A percentile compares a stretch with the other conserved stretches of the same genome.
Conservation (phyloP, 2,797 vertebrate genomes). For the Loris lydekkerianus region DNA sequence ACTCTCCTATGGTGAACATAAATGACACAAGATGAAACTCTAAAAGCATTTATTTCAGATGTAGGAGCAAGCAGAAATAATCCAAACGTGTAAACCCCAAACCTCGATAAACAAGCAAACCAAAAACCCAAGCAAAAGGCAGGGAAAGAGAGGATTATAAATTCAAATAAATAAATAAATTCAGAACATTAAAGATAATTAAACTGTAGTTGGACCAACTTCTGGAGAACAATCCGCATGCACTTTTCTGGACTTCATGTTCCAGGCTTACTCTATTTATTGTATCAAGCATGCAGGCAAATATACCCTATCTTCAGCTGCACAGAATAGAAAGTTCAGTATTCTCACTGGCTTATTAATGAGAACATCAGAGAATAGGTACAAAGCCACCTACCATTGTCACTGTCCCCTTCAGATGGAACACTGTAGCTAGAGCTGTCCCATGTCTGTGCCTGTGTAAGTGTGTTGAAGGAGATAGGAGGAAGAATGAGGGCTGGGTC, state of each 20-base stretch:
- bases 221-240: slow-evolving; percentile 48
- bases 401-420: slow-evolving; percentile 93
- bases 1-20: background rate
- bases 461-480: slow-evolving; percentile 94
- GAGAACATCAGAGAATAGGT: slow-evolving; percentile 81
- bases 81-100: slow-evolving; percentile 10
- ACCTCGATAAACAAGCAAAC: slow-evolving; percentile 34
- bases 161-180: background rate
- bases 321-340: background rate
- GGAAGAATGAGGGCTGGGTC: slow-evolving; percentile 95
- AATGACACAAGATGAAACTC: slow-evolving; percentile 41
- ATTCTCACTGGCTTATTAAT: slow-evolving; percentile 70
- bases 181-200: background rate
- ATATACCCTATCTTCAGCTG: background rate
- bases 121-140: background rate
- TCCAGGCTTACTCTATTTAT: background rate
- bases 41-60: background rate
- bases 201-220: background rate
- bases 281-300: slow-evolving; percentile 44
- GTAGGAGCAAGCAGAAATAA: slow-evolving; percentile 26
- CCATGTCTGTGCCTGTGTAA: slow-evolving; percentile 95
- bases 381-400: slow-evolving; percentile 93
- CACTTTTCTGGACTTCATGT: slow-evolving; percentile 2
- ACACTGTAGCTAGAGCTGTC: slow-evolving; percentile 93
- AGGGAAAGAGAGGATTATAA: slow-evolving; percentile 15